These are phyloP conservation scores for Drosophila nr. medialis DNA, from an alignment of 2,888 invertebrate species.

Conservation along the genomic window DNA sequence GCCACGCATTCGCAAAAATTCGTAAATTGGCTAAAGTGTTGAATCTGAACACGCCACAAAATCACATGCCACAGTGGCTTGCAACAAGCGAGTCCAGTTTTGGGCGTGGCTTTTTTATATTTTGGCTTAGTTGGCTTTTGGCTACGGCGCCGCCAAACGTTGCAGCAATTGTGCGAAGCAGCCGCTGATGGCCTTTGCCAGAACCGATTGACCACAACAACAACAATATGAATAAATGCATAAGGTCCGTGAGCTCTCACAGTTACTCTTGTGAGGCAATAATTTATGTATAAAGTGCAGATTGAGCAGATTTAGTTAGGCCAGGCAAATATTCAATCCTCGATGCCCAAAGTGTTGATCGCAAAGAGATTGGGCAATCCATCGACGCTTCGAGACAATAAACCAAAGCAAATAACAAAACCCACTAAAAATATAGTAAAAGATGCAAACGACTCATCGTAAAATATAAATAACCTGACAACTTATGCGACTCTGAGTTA, in stretches of 20 bases:
- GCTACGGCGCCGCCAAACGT: conserved; percentile 15
- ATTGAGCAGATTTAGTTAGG: conserved; percentile 18
- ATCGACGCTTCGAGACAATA: conserved; percentile 44
- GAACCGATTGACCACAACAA: conserved; percentile 31
- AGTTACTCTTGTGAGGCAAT: conserved; percentile 47
- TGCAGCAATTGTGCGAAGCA: conserved; percentile 15
- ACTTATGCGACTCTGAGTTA: background rate
- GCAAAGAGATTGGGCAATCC: conserved; percentile 59
- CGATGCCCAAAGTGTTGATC: conserved; percentile 33
- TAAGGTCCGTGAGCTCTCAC: conserved; percentile 57
- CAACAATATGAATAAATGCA: background rate
- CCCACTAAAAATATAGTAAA: conserved; percentile 20
- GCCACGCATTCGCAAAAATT: conserved; percentile 20
- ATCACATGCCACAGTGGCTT: conserved; percentile 18
- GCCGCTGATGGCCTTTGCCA: conserved; percentile 22
- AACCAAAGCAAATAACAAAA: conserved; percentile 40
- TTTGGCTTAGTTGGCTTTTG: conserved; percentile 10
- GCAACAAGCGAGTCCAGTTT: conserved; percentile 29
- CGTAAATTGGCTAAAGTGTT: conserved; percentile 49
- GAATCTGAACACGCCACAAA: conserved; percentile 43
- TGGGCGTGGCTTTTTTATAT: conserved; percentile 29
- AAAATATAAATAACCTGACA: background rate
- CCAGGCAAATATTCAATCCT: conserved; percentile 50
- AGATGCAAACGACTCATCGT: conserved; percentile 15
- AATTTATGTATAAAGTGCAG: conserved; percentile 60